These are phyloP conservation scores for Poecile atricapillus DNA, from an alignment of 2,113 vertebrate species.

Conservation along the genomic window DNA sequence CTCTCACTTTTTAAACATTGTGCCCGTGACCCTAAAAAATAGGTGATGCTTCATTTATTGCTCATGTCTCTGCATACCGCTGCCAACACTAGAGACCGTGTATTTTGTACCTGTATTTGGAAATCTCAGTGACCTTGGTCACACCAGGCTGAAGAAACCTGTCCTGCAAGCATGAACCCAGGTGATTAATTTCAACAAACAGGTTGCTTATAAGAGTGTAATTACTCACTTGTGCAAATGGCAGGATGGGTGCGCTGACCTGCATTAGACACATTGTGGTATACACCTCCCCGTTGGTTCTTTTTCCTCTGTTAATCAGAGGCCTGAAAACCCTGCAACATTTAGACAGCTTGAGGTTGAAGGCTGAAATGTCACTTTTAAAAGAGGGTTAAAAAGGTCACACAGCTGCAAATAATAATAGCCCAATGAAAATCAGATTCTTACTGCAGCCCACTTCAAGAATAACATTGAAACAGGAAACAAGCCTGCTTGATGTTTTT, in stretches of 20 bases:
- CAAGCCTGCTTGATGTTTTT: conserved; percentile 74
- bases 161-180: background rate
- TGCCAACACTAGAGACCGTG: fast-evolving
- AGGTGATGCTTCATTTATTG: conserved; percentile 21
- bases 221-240: conserved; percentile 24
- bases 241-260: conserved; percentile 24
- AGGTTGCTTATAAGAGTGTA: conserved; percentile 12
- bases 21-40: background rate
- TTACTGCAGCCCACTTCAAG: conserved; percentile 73
- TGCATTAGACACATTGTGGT: conserved; percentile 10
- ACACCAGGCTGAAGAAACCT: conserved; percentile 12
- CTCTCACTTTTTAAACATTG: background rate
- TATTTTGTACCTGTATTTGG: background rate
- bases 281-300: background rate
- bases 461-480: conserved; percentile 81
- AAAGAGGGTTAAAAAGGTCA: conserved; percentile 79
- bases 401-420: conserved; percentile 84
- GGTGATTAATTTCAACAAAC: conserved; percentile 55
- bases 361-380: conserved; percentile 81
- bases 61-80: background rate
- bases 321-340: conserved; percentile 63
- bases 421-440: conserved; percentile 83
- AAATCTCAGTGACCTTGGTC: background rate
- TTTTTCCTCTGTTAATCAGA: conserved; percentile 59
- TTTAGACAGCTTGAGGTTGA: conserved; percentile 72